Evolutionary conservation across 1,140 invertebrate species (phyloP).

Genomic region (Battus philenor): DNA sequence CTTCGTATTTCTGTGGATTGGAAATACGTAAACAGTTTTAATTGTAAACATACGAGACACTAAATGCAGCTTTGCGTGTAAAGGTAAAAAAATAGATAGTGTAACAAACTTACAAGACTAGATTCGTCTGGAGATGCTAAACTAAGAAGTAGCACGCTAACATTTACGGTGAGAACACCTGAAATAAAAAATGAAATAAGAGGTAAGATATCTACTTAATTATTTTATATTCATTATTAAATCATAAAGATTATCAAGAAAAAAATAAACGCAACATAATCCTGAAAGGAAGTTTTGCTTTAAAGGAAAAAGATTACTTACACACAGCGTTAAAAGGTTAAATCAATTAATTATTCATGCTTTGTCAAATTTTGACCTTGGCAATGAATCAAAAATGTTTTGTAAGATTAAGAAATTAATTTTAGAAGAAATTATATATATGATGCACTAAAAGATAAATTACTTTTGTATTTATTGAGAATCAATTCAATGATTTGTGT

Average conservation of each 20-base stretch:
- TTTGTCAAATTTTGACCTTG: no score
- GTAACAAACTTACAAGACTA: constrained; percentile 88
- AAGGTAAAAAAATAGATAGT: no score
- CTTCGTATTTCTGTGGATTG: constrained; percentile 91
- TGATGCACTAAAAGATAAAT: no score
- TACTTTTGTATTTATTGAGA: no score
- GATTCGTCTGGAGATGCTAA: constrained; percentile 96
- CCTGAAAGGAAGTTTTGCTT: constrained; percentile 12
- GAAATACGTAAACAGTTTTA: no score
- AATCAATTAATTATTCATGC: not conserved
- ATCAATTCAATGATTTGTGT: no score
- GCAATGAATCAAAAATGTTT: no score
- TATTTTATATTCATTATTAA: not conserved
- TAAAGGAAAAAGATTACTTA: constrained; percentile 2
- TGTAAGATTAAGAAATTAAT: no score
- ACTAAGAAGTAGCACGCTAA: constrained; percentile 93
- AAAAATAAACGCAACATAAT: constrained; percentile 16
- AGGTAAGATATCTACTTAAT: constrained; percentile 8
- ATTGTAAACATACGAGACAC: not conserved
- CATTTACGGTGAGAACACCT: constrained; percentile 93
- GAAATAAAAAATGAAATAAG: constrained; percentile 63
- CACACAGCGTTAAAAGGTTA: not conserved
- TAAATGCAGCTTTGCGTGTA: no score
- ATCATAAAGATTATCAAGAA: constrained; percentile 3
- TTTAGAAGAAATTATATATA: no score